Base-by-base conservation (phyloP, 2,888 invertebrate species). In the Caenorhabditis becei region DNA sequence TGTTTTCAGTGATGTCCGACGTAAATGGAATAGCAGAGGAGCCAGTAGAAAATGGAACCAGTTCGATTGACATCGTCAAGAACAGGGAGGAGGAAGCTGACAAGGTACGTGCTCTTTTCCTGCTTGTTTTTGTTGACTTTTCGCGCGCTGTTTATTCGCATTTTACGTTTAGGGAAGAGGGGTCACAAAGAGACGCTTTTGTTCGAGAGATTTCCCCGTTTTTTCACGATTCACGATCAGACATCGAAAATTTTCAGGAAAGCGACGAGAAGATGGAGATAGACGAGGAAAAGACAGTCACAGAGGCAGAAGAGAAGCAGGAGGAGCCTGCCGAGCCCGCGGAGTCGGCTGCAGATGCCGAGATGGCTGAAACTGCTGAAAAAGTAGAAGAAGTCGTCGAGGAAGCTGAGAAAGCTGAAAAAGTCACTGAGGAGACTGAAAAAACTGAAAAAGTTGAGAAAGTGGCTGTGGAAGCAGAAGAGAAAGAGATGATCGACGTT, bases 31-130 rank as follows among this genome's bases (percentile, higher is more conserved):
- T 59, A 11, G 18, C 65, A 20, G 65, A 74, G 24, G 74, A 66
- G 47, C 66, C 65, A 4, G 44, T 66, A 28, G 65, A 59, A 23
- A 58, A 41, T 20, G 74, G 59, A 56, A 66, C 41, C 20, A 59
- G 65, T 41, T 66, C 59, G 35, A 4, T 41, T n/a, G 74, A 51
- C 51, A 28, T 18, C 44, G 53, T 51, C 47, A 65, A n/a, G n/a
- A n/a, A n/a, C n/a, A n/a, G n/a, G n/a, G n/a, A 74, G 16, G 51
- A 79, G 47, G 72, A 74, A 51, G 59, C 65, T 51, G 74, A 74
- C 58, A 74, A 65, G 65, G 67, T 58, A 3, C 18, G n/a, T n/a
- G n/a, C n/a, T n/a, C n/a, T n/a, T n/a, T n/a, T n/a, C n/a, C n/a
- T n/a, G 58, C 28, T 58, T 41, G 67, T 67, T 67, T 51, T 58